Evolutionary conservation across 2,113 vertebrate species (phyloP).

Genomic region (Tachysurus fulvidraco): DNA sequence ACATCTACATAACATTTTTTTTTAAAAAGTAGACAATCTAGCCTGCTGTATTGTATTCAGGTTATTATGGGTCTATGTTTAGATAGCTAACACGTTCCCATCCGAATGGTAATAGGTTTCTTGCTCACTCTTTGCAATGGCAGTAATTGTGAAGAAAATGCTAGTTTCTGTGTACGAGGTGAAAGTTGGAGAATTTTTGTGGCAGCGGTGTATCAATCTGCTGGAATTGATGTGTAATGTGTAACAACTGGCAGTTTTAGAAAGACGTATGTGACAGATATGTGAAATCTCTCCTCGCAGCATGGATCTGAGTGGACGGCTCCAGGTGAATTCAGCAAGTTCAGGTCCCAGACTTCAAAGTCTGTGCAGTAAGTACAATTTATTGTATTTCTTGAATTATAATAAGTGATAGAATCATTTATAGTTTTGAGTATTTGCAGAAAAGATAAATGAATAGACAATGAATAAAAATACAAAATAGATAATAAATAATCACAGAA

Average conservation of each 20-base stretch:
- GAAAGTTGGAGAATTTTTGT: background rate
- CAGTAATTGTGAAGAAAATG: background rate
- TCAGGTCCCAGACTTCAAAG: slow-evolving; percentile 84
- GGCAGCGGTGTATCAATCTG: background rate
- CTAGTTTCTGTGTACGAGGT: background rate
- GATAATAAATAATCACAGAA: background rate
- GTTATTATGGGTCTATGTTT: background rate
- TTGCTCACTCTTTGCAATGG: background rate
- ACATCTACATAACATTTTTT: background rate
- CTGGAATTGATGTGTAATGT: slow-evolving; percentile 23
- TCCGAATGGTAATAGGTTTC: background rate
- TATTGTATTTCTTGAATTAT: background rate
- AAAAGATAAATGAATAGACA: background rate
- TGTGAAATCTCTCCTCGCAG: slow-evolving; percentile 59
- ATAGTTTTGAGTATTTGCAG: background rate
- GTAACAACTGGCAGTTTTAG: background rate
- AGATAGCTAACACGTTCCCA: background rate
- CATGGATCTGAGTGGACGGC: slow-evolving; percentile 84
- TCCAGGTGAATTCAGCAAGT: slow-evolving; percentile 85
- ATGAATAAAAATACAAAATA: background rate
- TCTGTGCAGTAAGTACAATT: slow-evolving; percentile 75
- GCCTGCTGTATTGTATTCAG: background rate
- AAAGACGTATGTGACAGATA: background rate
- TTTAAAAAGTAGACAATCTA: background rate
- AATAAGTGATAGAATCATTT: background rate